Evolutionary conservation across 2,888 invertebrate species (phyloP).

Genomic region (Gandaritis pyraliata): DNA sequence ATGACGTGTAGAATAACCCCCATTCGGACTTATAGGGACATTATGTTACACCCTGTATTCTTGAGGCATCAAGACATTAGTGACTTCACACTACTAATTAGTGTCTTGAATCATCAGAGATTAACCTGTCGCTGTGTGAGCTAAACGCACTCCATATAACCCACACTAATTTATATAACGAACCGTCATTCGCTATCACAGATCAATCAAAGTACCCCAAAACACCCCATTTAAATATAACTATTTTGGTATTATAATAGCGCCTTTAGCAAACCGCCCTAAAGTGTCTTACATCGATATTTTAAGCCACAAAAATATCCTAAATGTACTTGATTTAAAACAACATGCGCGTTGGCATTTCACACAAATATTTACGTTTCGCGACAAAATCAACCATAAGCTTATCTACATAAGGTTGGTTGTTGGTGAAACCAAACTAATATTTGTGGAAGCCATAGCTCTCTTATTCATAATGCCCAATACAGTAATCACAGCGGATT

Average conservation of each 20-base stretch:
- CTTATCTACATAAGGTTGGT: not conserved
- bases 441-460: not conserved
- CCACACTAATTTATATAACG: not conserved
- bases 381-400: conserved; percentile 1
- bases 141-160: not conserved
- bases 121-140: not conserved
- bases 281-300: not conserved
- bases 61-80: too few relatives aligned
- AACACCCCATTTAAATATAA: not conserved
- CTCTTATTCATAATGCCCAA: too few relatives aligned
- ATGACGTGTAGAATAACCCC: too few relatives aligned
- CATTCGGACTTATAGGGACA: too few relatives aligned
- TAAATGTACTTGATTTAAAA: conserved; percentile 19
- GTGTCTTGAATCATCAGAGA: too few relatives aligned
- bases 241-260: conserved; percentile 6
- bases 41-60: too few relatives aligned
- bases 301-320: conserved; percentile 8
- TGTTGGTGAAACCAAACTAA: conserved; percentile 5
- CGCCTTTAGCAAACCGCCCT: not conserved
- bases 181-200: not conserved
- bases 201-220: not conserved
- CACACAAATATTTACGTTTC: not conserved
- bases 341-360: conserved; percentile 12
- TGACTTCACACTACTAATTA: too few relatives aligned
- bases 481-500: too few relatives aligned